Evolutionary conservation across 2,888 invertebrate species (phyloP).

Genomic region (Nineta flava): DNA sequence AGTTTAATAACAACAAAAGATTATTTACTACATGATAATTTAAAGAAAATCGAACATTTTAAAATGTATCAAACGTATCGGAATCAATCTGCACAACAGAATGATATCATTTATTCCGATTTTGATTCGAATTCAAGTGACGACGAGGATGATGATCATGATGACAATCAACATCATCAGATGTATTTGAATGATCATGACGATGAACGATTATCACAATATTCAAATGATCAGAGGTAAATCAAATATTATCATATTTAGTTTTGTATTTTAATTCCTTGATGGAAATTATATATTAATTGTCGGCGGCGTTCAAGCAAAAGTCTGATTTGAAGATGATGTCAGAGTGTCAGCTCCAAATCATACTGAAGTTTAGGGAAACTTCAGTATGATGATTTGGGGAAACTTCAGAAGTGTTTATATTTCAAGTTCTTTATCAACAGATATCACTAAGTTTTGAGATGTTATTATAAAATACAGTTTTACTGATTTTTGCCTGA

Average conservation of each 20-base stretch:
- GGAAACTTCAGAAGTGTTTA: no score
- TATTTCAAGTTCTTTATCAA: no score
- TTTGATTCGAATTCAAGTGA: background rate
- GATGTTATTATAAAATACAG: no score
- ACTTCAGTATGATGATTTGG: no score
- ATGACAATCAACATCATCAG: background rate
- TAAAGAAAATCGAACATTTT: background rate
- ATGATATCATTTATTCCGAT: background rate
- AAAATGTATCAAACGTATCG: background rate
- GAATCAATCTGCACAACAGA: background rate
- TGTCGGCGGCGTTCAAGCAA: no score
- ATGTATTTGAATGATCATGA: background rate
- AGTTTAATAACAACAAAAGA: background rate
- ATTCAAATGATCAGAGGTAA: background rate
- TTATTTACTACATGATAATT: background rate
- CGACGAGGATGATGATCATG: background rate
- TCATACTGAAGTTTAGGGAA: no score
- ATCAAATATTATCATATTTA: background rate
- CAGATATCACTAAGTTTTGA: no score
- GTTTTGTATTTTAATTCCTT: no score
- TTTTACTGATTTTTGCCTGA: no score
- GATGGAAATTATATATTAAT: no score
- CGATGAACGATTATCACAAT: background rate
- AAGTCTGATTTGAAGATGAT: no score
- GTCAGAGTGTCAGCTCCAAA: no score